Evolutionary conservation across 2,888 invertebrate genomes (phyloP), one percentile per base, ranked within the genome.

Genomic region (Latheticus oryzae): DNA sequence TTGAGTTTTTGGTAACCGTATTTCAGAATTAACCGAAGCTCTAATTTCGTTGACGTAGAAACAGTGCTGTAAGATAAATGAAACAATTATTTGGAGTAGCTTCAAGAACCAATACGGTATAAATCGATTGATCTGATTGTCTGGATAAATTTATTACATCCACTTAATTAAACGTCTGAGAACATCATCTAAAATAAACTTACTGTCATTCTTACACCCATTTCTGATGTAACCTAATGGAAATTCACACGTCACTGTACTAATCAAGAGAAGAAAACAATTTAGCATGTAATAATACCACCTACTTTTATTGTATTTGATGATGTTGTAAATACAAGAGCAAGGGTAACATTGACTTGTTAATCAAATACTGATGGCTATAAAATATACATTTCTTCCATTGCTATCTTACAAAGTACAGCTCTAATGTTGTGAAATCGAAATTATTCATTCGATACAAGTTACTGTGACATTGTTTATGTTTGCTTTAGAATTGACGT

Each of bases 81-180:
- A n/a, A n/a, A n/a, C n/a, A n/a, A n/a, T n/a, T n/a, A n/a, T n/a
- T n/a, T n/a, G n/a, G n/a, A n/a, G n/a, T n/a, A n/a, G n/a, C n/a
- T n/a, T n/a, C n/a, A n/a, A n/a, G n/a, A n/a, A n/a, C n/a, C n/a
- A n/a, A n/a, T n/a, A n/a, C n/a, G n/a, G n/a, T n/a, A n/a, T n/a
- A n/a, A n/a, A 61, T 51, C 26, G 24, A 32, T 40, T 35, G 51
- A n/a, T n/a, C 48, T 58, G 43, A 59, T 60, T 28, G n/a, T n/a
- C 13, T 26, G 8, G 7, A 28, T 7, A 13, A 33, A 47, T 47
- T 11, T 15, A 42, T 28, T 47, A 35, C 23, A 17, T 13, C n/a
- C n/a, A n/a, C n/a, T n/a, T n/a, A 47, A 47, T 35, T 47, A 35
- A 47, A 32, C n/a, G 12, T 28, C 35, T 47, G 47, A 47, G 47